Base-by-base conservation (phyloP, 2,888 invertebrate species). In the Apamea sordens region DNA sequence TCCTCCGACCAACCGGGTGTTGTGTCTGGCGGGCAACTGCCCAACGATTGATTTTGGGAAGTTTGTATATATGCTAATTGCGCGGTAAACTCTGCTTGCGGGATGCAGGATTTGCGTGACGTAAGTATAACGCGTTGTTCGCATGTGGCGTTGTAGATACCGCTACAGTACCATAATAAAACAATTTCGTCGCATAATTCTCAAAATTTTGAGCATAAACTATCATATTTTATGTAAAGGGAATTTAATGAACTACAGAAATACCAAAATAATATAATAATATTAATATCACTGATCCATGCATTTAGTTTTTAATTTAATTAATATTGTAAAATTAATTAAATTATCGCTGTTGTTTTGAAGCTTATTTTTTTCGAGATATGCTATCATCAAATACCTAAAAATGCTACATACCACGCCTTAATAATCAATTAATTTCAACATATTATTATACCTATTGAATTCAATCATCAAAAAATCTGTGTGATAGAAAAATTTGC, bases 371-470 rank as follows among this genome's bases (percentile, higher is more conserved):
- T n/a, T 11, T 0, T 24, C 10, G 10, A 24, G 10, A 56, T 21
- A 56, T 8, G 24, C 53, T 24, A 24, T 56, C 21, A 56, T 11
- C 11, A 56, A 56, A 24, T 56, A 56, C 11, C 24, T 53, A 53
- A 56, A 56, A 56, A 3, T 56, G 10, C 56, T 11, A n/a, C 56
- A 11, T 56, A 59, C 5, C 11, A 0, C 56, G n/a, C 4, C 56
- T 13, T 59, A 71, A 59, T 59, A 77, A 67, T 73, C 36, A 6
- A 77, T 81, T 70, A 6, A 53, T 44, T 81, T 85, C 44, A 15
- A 73, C 21, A 63, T 67, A 47, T 15, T 15, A 70, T 32, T 65
- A 73, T 28, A 36, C 0, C 18, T 28, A 65, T 76, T 69, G 2
- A 67, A 80, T 74, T 65, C 6, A 65, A 41, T 47, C 7, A 82